Base-by-base conservation (phyloP, 2,888 invertebrate species). In the Cheilosia impressa region DNA sequence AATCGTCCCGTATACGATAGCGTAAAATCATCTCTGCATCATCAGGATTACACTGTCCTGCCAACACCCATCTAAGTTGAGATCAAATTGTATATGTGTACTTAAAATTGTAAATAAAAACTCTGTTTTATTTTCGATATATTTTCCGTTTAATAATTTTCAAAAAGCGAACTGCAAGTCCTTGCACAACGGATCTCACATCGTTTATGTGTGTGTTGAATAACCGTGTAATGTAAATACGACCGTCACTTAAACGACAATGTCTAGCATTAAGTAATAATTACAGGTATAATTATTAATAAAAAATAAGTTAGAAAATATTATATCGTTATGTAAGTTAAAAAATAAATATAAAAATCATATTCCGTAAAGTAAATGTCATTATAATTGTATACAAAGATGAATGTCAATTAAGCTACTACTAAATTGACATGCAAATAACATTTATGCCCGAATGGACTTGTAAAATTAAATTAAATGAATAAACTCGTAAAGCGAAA, bases 11-110 rank as follows among this genome's bases (percentile, higher is more conserved):
- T 98, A 85, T 97, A 98, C 93, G 97, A 97, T 91, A 96, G 97
- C 47, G 97, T 98, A 79, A 97, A 97, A 93, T 96, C 97, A 90
- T 97, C 97, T 88, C 94, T 98, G 88, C 91, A 92, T 88, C 97
- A 97, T 88, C 97, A 97, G 92, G 98, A 98, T 93, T 98, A 97
- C 92, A 96, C 97, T 89, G 96, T 97, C 87, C 94, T 97, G 90
- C 96, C 97, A 34, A 97, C 97, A 88, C 96, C 97, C 90, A 97
- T 97, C 93, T 97, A 96, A 96, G 73, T 31, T 19, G n/a, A 52
- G 58, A 57, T 52, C 52, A 73, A 52, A 55, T 52, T 71, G 58
- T 66, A 68, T 68, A 69, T 79, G 52, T 84, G 73, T 77, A 57
- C 52, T 55, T 68, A 78, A 72, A 24, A 5, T 47, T 76, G 58